Base-by-base conservation (phyloP, 1,140 invertebrate species). In the Drosophila paulistorum region DNA sequence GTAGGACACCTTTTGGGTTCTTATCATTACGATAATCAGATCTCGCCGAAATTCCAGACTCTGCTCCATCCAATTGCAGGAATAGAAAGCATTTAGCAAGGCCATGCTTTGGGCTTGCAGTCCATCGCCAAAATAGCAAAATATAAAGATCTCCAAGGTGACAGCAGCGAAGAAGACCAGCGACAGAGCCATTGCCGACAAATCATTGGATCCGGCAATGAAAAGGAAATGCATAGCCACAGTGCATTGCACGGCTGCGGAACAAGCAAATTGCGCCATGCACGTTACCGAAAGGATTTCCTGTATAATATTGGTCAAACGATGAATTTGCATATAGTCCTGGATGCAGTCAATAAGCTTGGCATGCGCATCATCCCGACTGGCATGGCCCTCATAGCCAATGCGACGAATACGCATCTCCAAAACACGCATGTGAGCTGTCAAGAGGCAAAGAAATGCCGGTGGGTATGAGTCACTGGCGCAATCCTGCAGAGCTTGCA, bases 391-490 rank as follows among this genome's bases (percentile, higher is more conserved):
- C 2, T 30, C 1, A 6, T 61, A 69, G 7, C 89, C 87, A n/a
- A 91, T 77, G 1, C 77, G 71, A 3, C 73, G 67, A 2, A 91
- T 77, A 20, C 90, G 63, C 45, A 91, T 13, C 68, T 84, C 86
- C 42, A 91, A 11, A 0, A 73, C 86, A 14, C 71, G 68, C 83
- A 91, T 85, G 61, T 91, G 86, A 5, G 80, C 86, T 1, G 78
- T 87, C 9, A 91, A 65, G 2, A 91, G 72, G 57, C 75, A 72
- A 13, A 91, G 69, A 63, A 82, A 91, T 0, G 86, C 90, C 5
- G 90, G 78, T 23, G 90, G 90, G 78, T 90, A 91, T 0, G 90
- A 89, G 55, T 91, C 90, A 33, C 73, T 91, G 30, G 90, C 86
- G 13, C 79, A 84, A 62, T 90, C 72, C 72, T 91, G 90, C 11